Evolutionary conservation across 2,797 vertebrate genomes (phyloP), one percentile per base, ranked within the genome.

Genomic region (Tenualosa thibaudeaui): DNA sequence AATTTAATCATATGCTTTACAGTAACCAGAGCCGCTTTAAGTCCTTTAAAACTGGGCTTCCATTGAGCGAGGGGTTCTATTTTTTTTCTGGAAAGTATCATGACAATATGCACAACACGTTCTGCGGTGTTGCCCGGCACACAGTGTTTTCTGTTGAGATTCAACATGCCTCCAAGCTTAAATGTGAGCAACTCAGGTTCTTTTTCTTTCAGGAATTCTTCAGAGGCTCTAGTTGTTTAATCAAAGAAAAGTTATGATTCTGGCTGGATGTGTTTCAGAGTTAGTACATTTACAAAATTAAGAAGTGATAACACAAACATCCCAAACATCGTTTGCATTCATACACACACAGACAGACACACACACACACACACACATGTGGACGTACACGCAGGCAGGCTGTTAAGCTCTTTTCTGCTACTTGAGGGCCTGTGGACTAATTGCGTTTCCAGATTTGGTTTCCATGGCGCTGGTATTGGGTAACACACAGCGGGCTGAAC

Each of bases 381-480:
- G 56, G 5, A 54, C n/a, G 54, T 8, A 82, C n/a, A 82, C 49
- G 53, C 22, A 8, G 9, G 26, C 31, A 68, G 62, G 65, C 65
- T 71, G 31, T 37, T 71, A 71, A 71, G 51, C 51, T 56, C 13
- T 82, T 54, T 82, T 53, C 51, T 84, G 26, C 40, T 81, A 56
- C 71, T 78, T 17, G 71, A 84, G 83, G 75, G 81, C 54, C 22
- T 24, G 68, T 43, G 68, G 68, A 71, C 51, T 84, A 56, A 84
- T 81, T 84, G 83, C 56, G 51, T 81, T 84, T 84, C 83, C 83
- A 84, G 83, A 51, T 81, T 81, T 81, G 68, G 65, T 71, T 71
- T 71, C 65, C 65, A 71, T 71, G 65, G 65, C 37, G 65, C 65
- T 71, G 26, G 65, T 71, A 71, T 54, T 82, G 83, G 62, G 46